Evolutionary conservation across 2,113 vertebrate genomes (phyloP).

Genomic region (human (Homo sapiens)): GRCh38 chr5:82515001-82515500

Average conservation of each 20-base stretch:
- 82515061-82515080: not conserved
- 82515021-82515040: not conserved
- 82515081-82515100: not conserved
- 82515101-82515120: not conserved
- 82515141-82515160: not conserved
- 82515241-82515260: constrained; percentile 46
- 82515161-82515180: not conserved
- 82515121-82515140: not conserved
- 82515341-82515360: constrained; percentile 48
- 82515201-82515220: constrained; percentile 28
- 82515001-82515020: not conserved
- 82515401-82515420: constrained; percentile 39
- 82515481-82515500: not conserved
- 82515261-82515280: constrained; percentile 18
- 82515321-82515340: constrained; percentile 15
- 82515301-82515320: not conserved
- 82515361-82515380: constrained; percentile 35
- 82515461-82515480: not conserved
- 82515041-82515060: not conserved
- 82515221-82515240: constrained; percentile 24
- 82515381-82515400: constrained; percentile 19
- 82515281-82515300: constrained; percentile 53
- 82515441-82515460: not conserved
- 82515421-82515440: constrained; percentile 10
- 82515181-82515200: not conserved